Evolutionary conservation across 2,113 vertebrate species (phyloP).

Genomic region (Corythornis vintsioides): DNA sequence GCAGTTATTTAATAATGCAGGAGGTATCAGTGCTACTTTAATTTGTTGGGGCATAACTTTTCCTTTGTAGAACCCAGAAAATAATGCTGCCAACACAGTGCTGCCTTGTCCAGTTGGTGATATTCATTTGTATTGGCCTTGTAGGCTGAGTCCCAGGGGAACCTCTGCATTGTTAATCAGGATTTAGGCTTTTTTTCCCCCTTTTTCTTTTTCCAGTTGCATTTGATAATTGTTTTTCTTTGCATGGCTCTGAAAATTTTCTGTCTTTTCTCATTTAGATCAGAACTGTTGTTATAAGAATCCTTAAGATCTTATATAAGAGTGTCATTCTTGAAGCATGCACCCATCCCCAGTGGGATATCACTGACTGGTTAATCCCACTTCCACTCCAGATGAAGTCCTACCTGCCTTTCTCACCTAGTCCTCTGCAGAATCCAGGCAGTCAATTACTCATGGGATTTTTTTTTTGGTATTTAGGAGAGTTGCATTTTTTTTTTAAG

Average conservation of each 20-base stretch:
- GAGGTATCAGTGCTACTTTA: background rate
- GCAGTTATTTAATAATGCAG: constrained; percentile 33
- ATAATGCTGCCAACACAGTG: background rate
- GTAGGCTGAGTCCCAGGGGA: background rate
- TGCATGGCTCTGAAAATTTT: fast-evolving
- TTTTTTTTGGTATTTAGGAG: background rate
- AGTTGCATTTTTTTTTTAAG: background rate
- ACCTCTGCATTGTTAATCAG: background rate
- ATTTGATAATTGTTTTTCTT: background rate
- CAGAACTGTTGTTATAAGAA: background rate
- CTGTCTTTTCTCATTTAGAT: background rate
- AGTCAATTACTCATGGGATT: background rate
- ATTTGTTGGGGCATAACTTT: constrained; percentile 18
- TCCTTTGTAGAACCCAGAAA: background rate
- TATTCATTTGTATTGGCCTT: background rate
- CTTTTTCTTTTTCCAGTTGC: background rate
- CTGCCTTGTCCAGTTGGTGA: background rate
- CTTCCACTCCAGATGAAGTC: background rate
- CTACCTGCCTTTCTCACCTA: background rate
- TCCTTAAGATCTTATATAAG: background rate
- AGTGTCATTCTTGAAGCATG: background rate
- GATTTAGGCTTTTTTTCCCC: background rate
- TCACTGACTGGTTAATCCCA: background rate
- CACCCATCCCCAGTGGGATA: background rate
- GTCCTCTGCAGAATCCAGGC: background rate